Conservation (phyloP, 2,113 vertebrate species). For the Trachemys scripta region DNA sequence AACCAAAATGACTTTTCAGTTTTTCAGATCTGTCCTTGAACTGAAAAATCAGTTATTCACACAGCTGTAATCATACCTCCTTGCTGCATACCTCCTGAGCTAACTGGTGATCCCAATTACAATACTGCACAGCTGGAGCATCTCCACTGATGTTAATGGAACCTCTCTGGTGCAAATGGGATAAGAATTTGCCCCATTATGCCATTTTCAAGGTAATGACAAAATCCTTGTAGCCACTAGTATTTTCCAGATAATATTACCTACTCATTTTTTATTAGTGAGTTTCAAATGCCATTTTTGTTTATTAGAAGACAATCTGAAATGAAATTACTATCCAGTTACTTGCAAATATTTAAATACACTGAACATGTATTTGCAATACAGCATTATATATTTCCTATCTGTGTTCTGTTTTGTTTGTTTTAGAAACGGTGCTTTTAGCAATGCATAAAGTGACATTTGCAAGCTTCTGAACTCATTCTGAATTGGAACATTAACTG, state of each 20-base stretch:
- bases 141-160: neutral
- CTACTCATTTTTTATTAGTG: constrained; percentile 6
- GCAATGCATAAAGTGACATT: constrained; percentile 56
- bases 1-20: too few relatives aligned
- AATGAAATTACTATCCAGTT: neutral
- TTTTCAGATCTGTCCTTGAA: too few relatives aligned
- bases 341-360: constrained; percentile 1
- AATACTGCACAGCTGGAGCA: neutral
- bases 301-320: neutral
- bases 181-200: neutral
- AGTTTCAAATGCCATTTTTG: neutral
- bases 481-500: constrained; percentile 52
- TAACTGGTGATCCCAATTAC: neutral
- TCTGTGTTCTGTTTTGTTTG: constrained; percentile 57
- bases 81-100: neutral
- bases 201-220: neutral
- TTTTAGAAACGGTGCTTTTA: constrained; percentile 65
- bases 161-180: neutral
- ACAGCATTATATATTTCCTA: neutral
- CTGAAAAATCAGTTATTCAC: too few relatives aligned
- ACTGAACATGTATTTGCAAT: constrained; percentile 9
- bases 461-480: constrained; percentile 56
- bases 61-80: too few relatives aligned
- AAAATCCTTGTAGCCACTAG: neutral
- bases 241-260: neutral